Base-by-base conservation (phyloP, 1,140 invertebrate genomes). In the Panulirus ornatus region DNA sequence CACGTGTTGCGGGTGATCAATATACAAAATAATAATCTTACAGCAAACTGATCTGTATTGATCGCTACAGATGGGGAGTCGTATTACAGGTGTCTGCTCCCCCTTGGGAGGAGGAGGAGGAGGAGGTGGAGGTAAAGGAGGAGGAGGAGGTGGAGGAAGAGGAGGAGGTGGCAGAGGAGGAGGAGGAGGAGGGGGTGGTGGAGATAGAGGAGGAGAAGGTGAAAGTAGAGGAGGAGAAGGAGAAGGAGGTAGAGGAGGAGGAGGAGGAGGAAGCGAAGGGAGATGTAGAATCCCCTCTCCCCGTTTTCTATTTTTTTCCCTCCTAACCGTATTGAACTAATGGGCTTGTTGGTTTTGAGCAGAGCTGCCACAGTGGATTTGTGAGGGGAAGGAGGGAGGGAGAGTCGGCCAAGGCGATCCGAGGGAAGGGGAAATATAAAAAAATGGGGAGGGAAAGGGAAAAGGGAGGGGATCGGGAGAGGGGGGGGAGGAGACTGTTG, bases 361-460 rank as follows among this genome's bases (percentile, higher is more conserved):
- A 73, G 70, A 73, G 70, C 34, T 38, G 70, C 34, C 34, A 73
- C 70, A 73, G 34, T 73, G 70, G 70, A 73, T 73, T 73, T 73
- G 70, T 36, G 70, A 73, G 70, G 70, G 70, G 70, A 73, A 38
- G 42, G 70, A 73, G 42, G n/a, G n/a, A n/a, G n/a, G n/a, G n/a
- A n/a, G n/a, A n/a, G n/a, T n/a, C n/a, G n/a, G 36, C 70, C 70
- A 73, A 73, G 70, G 70, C 70, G 70, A 38, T 73, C 36, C 36
- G 70, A 73, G 70, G 34, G 70, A 73, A 34, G 70, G 42, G 70
- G 34, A 38, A 38, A 38, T 38, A 73, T 38, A 38, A 73, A 34
- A 38, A 38, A 36, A 73, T 34, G 70, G 70, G 16, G 70, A 73
- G 70, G n/a, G 51, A 22, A 58, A 22, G 51, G 22, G 51, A 22